These are phyloP conservation scores for Petrolisthes manimaculis DNA, from an alignment of 2,888 invertebrate species.

Conservation along the genomic window DNA sequence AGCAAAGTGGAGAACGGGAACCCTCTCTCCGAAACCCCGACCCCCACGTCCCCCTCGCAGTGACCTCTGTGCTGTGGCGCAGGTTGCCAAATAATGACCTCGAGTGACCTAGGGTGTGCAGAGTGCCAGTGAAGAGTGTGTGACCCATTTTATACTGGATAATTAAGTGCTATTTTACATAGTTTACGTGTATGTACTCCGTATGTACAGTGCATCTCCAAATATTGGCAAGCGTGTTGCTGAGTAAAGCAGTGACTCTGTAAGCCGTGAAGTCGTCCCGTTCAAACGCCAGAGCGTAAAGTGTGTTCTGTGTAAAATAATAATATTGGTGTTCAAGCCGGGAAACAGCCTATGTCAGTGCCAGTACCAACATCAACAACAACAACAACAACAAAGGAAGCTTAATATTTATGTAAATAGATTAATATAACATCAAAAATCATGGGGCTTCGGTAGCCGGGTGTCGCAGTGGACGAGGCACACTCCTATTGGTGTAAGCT, in stretches of 20 bases:
- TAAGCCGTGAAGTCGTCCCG: slow-evolving; percentile 47
- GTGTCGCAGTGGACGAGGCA: slow-evolving; percentile 55
- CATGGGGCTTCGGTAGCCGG: slow-evolving; percentile 58
- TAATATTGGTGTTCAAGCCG: slow-evolving; percentile 54
- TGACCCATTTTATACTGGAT: slow-evolving; percentile 62
- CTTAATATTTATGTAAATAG: neutral
- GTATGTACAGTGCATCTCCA: slow-evolving; percentile 60
- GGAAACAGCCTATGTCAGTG: slow-evolving; percentile 57
- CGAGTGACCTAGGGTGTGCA: slow-evolving; percentile 56
- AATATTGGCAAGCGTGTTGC: slow-evolving; percentile 53
- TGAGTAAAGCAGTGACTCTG: slow-evolving; percentile 54
- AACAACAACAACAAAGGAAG: too few species aligned
- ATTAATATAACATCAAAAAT: neutral
- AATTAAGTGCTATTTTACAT: slow-evolving; percentile 63
- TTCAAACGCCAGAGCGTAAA: slow-evolving; percentile 49
- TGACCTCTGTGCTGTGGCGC: slow-evolving; percentile 59
- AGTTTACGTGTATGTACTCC: slow-evolving; percentile 59
- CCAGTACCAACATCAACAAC: slow-evolving; percentile 40
- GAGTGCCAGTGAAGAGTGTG: slow-evolving; percentile 62
- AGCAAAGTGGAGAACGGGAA: slow-evolving; percentile 65
- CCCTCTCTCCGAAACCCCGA: slow-evolving; percentile 64
- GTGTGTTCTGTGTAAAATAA: slow-evolving; percentile 52
- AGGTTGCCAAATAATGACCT: slow-evolving; percentile 55
- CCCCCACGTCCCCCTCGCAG: slow-evolving; percentile 65
- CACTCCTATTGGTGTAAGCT: slow-evolving; percentile 53